Evolutionary conservation across 1,140 invertebrate species (phyloP), one percentile per base, ranked within the genome.

Genomic region (Orchestia grillus): DNA sequence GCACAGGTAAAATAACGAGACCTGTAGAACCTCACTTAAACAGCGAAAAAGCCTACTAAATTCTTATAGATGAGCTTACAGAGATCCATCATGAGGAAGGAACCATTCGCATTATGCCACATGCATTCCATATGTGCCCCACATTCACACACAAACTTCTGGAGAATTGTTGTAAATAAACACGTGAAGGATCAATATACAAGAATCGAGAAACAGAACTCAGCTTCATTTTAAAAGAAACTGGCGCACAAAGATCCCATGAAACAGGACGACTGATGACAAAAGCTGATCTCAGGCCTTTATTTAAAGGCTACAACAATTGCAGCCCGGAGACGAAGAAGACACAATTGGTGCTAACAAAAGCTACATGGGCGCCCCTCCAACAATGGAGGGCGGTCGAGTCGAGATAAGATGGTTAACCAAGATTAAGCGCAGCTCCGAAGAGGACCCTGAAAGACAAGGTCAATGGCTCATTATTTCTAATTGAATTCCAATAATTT

Each of bases 301-400:
- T 77, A 77, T 77, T 77, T 77, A 77, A 77, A 77, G 62, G 62
- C 62, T 77, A 77, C 62, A 77, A 77, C 62, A 77, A 77, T 77
- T 77, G 62, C 36, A 19, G 15, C 62, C 28, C 36, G 28, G 62
- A 77, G 36, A 28, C 28, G 62, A 77, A 77, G 62, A 28, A 23
- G 62, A 28, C 62, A 77, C 11, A 77, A 77, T 77, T 77, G 62
- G 11, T 8, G 62, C 62, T 77, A 77, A 77, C 62, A 77, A 77
- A 77, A 77, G 62, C 62, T 77, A 77, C 62, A 28, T 77, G 11
- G 62, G 28, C 62, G 62, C 11, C 62, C 62, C 62, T 77, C 62
- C 1, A 8, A 77, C 62, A 77, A 77, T 77, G 28, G 28, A 77
- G 47, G 62, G 28, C 62, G 62, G 62, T 3, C 11, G 62, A 1